These are phyloP conservation scores for Dasypogon diadema DNA, from an alignment of 2,888 invertebrate species.

Conservation along the genomic window DNA sequence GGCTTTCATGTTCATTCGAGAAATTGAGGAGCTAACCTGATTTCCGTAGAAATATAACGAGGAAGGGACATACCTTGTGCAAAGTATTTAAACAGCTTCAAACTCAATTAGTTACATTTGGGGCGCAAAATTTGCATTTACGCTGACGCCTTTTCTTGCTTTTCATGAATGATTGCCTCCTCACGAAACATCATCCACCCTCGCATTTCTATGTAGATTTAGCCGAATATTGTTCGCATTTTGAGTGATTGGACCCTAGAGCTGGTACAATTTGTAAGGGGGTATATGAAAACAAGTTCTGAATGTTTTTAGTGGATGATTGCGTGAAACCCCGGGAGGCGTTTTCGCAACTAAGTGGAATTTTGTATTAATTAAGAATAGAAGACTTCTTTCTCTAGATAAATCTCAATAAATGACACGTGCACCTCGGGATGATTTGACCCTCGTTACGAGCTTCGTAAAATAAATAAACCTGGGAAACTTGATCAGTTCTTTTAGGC, in stretches of 20 bases:
- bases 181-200: neutral
- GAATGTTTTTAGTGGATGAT: neutral
- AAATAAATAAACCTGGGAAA: no score
- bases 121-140: constrained; percentile 49
- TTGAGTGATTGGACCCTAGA: constrained; percentile 32
- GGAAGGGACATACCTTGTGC: constrained; percentile 21
- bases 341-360: neutral
- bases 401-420: neutral
- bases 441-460: no score
- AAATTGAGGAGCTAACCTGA: constrained; percentile 42
- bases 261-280: neutral
- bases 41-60: constrained; percentile 5
- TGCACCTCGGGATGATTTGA: no score
- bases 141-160: constrained; percentile 49
- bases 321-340: neutral
- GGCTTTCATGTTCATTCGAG: neutral
- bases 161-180: constrained; percentile 16
- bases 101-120: constrained; percentile 44
- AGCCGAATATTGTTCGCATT: constrained; percentile 33
- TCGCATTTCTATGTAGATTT: constrained; percentile 20
- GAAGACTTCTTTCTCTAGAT: neutral
- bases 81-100: constrained; percentile 43
- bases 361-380: constrained; percentile 19
- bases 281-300: constrained; percentile 16
- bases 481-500: no score